phyloP scores from a whole-genome alignment of 2,113 vertebrate genomes.

The Oplegnathus fasciatus region DNA sequence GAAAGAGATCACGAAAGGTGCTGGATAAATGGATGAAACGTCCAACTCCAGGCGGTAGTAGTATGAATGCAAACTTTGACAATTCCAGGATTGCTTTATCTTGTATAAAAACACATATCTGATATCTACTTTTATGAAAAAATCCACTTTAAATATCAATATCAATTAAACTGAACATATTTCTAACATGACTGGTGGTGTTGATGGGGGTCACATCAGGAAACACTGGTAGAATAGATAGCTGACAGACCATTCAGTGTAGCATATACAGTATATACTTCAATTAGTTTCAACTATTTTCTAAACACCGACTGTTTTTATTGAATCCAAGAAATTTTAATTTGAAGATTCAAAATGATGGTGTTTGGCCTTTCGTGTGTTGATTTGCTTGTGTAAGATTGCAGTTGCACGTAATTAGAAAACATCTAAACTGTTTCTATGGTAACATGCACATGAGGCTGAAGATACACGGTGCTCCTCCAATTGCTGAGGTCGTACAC shows the following conservation, averaged over 20 bases:
- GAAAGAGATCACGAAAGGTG: background rate
- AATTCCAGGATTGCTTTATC: background rate
- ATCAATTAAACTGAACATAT: background rate
- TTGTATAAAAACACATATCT: background rate
- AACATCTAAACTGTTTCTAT: slow-evolving; percentile 70
- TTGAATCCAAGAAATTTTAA: slow-evolving; percentile 24
- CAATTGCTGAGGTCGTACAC: slow-evolving; percentile 6
- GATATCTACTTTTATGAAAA: background rate
- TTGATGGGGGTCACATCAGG: background rate
- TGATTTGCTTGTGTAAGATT: slow-evolving; percentile 10
- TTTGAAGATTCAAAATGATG: slow-evolving; percentile 17
- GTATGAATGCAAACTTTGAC: background rate
- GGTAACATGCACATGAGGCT: slow-evolving; percentile 59
- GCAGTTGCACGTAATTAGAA: slow-evolving; percentile 60
- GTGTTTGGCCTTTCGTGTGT: background rate
- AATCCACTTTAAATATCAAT: background rate
- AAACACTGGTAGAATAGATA: too few relatives aligned
- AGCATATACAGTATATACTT: background rate
- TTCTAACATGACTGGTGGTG: background rate
- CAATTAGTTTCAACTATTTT: background rate
- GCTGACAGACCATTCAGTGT: too few relatives aligned
- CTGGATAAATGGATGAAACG: background rate
- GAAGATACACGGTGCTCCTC: slow-evolving; percentile 33
- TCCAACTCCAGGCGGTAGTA: background rate
- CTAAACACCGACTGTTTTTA: slow-evolving; percentile 1